phyloP scores from a whole-genome alignment of 1,140 invertebrate genomes.

The Drosophila equinoxialis region DNA sequence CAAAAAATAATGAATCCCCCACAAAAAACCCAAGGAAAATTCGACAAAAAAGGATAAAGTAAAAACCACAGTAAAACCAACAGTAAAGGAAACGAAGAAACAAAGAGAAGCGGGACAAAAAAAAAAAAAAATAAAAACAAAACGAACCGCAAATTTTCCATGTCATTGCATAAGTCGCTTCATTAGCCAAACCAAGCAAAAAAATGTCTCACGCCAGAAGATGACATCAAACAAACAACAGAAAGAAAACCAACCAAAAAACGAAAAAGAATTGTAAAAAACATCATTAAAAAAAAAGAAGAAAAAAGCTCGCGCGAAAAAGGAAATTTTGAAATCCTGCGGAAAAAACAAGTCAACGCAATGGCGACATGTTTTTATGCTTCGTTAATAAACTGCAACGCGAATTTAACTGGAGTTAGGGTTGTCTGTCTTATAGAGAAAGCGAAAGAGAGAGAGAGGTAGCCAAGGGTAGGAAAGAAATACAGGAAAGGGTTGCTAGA shows the following conservation, averaged over 20 bases:
- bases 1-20: slow-evolving; percentile 31
- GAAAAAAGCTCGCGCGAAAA: slow-evolving; percentile 7
- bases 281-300: slow-evolving; percentile 59
- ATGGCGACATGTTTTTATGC: slow-evolving; percentile 73
- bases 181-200: slow-evolving; percentile 63
- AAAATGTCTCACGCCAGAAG: slow-evolving; percentile 56
- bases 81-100: not conserved
- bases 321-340: slow-evolving; percentile 37
- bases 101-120: slow-evolving; percentile 36
- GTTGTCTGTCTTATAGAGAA: too few relatives aligned
- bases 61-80: slow-evolving; percentile 7
- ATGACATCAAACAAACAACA: slow-evolving; percentile 63
- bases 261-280: slow-evolving; percentile 45
- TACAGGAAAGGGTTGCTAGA: slow-evolving; percentile 5
- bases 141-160: slow-evolving; percentile 72
- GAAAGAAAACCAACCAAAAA: slow-evolving; percentile 29
- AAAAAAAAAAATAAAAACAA: slow-evolving; percentile 30
- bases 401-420: slow-evolving; percentile 43
- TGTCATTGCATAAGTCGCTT: slow-evolving; percentile 80
- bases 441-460: not conserved
- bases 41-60: not conserved
- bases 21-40: slow-evolving; percentile 21
- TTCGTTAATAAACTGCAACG: slow-evolving; percentile 76
- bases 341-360: slow-evolving; percentile 50
- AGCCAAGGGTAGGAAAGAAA: not conserved